These are phyloP conservation scores for Drosophila obscura DNA, from an alignment of 1,140 invertebrate genomes.

Conservation along the genomic window DNA sequence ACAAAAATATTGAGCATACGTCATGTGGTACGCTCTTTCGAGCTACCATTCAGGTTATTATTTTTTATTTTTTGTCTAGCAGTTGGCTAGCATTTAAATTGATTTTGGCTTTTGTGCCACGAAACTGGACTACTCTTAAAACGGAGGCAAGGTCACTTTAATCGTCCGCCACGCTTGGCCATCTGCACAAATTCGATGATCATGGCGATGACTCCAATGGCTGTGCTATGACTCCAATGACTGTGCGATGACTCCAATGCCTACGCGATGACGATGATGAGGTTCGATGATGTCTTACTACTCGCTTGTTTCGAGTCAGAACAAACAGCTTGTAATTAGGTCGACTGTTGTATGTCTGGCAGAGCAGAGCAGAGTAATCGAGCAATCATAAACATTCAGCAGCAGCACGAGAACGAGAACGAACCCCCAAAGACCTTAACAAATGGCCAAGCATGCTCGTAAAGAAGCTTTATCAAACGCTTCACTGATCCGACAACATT, in stretches of 20 bases:
- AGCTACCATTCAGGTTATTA: slow-evolving; percentile 21
- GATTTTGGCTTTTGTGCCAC: slow-evolving; percentile 39
- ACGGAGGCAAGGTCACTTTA: slow-evolving; percentile 47
- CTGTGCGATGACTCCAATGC: no score
- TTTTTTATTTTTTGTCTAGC: slow-evolving; percentile 3
- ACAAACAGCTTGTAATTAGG: slow-evolving; percentile 57
- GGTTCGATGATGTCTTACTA: slow-evolving; percentile 27
- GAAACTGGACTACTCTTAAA: slow-evolving; percentile 40
- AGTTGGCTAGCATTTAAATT: slow-evolving; percentile 49
- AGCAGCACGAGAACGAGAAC: slow-evolving; percentile 28
- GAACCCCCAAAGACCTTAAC: slow-evolving; percentile 11
- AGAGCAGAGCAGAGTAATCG: background rate
- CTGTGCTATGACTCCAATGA: slow-evolving; percentile 20
- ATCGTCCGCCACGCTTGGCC: slow-evolving; percentile 11
- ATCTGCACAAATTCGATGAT: slow-evolving; percentile 51
- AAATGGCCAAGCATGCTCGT: slow-evolving; percentile 37
- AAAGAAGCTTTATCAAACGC: slow-evolving; percentile 59
- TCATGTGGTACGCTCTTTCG: slow-evolving; percentile 40
- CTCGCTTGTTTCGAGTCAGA: slow-evolving; percentile 29
- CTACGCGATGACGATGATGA: slow-evolving; percentile 23
- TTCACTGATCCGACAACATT: slow-evolving; percentile 51
- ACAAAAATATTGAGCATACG: slow-evolving; percentile 35
- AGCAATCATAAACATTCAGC: slow-evolving; percentile 29
- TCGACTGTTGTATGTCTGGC: slow-evolving; percentile 17
- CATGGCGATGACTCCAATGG: background rate